Evolutionary conservation across 2,113 vertebrate species (phyloP), one percentile per base, ranked within the genome.

Genomic region (Phoenicopterus ruber): DNA sequence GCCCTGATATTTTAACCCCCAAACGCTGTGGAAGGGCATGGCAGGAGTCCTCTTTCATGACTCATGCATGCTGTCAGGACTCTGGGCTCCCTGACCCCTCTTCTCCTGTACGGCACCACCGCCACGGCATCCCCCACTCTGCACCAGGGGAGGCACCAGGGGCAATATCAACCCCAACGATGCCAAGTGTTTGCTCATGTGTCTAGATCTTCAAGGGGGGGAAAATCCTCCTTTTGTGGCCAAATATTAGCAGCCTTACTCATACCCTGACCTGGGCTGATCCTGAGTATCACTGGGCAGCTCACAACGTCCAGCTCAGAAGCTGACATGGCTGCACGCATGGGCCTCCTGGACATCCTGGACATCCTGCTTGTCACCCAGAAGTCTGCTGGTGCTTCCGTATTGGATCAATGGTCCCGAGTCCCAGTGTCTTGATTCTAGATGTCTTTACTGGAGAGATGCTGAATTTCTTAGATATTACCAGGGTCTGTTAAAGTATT

Each of bases 51-150:
- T 44, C 40, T 36, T 34, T 38, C 17, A 21, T 1, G 15, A 38
- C 20, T 50, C 0, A 0, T 21, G 15, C 16, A 10, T 16, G 13
- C 5, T 65, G 6, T 47, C 7, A 3, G 71, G 32, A n/a, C 12
- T 26, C 57, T 81, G 70, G 50, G 38, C 14, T 47, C 28, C 58
- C 38, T 61, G 36, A 31, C 28, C 49, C 22, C 34, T 25, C 52
- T 58, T 72, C 21, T 12, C 28, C 58, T 47, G 14, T 11, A 11
- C 4, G 1, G 52, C n/a, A 59, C 18, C 36, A 40, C 61, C 50
- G 49, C 15, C 20, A 1, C 6, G 6, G 7, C 25, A n/a, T 50
- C 36, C 34, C 28, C 11, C 18, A 2, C 31, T 47, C 59, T 24
- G 57, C 42, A 34, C 67, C 1, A 1, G 36, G 21, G 36, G 52